These are phyloP conservation scores for Pristis pectinata DNA, from an alignment of 2,797 vertebrate genomes.

Conservation along the genomic window DNA sequence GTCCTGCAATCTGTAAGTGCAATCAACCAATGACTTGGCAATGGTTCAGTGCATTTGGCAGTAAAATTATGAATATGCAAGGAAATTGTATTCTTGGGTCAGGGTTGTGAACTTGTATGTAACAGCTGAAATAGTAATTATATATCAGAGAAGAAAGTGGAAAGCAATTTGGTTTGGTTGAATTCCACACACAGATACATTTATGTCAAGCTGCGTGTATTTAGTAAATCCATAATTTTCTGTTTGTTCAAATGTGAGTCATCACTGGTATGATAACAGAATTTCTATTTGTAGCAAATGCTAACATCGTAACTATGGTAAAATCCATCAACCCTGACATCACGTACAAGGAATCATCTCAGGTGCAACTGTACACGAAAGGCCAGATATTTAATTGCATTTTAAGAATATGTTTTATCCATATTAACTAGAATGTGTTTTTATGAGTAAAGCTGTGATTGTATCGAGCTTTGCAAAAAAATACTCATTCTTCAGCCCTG, in stretches of 20 bases:
- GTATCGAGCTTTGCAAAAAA: neutral
- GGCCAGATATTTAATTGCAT: neutral
- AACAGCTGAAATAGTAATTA: conserved; percentile 28
- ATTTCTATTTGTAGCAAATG: conserved; percentile 35
- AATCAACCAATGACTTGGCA: conserved; percentile 9
- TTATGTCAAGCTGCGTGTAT: conserved; percentile 20
- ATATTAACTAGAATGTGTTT: neutral
- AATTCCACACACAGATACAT: conserved; percentile 18
- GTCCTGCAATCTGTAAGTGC: neutral
- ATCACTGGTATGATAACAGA: conserved; percentile 35
- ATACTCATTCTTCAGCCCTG: neutral
- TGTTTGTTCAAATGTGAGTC: conserved; percentile 33
- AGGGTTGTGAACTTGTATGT: neutral
- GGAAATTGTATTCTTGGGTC: conserved; percentile 27
- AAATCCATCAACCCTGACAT: conserved; percentile 27
- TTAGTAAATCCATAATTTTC: conserved; percentile 37
- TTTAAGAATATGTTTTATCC: neutral
- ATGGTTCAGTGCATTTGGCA: conserved; percentile 4
- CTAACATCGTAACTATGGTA: conserved; percentile 35
- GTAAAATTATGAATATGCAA: neutral
- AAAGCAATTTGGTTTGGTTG: conserved; percentile 33
- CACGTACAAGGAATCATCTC: neutral
- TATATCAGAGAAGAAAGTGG: conserved; percentile 24
- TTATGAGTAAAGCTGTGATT: neutral
- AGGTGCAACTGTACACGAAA: neutral